phyloP scores from a whole-genome alignment of 1,140 invertebrate genomes.

The Drosophila ercepeae region DNA sequence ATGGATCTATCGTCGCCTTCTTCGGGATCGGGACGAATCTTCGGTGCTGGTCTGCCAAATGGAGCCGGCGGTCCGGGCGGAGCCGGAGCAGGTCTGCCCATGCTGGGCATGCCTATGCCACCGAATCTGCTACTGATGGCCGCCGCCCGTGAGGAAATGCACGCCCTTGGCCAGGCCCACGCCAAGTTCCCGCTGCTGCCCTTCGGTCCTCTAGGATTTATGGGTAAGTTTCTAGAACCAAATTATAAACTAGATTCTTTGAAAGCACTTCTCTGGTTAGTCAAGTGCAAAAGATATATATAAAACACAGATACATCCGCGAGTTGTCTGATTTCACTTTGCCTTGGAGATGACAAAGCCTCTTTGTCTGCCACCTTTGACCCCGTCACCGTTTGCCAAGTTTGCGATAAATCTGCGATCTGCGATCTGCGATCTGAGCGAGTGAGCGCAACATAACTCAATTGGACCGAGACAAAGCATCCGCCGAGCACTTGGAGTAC shows the following conservation, averaged over 20 bases:
- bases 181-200: slow-evolving; percentile 87
- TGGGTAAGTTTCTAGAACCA: slow-evolving; percentile 65
- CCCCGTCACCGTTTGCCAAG: slow-evolving; percentile 51
- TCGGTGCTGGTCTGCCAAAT: slow-evolving; percentile 36
- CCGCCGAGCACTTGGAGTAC: slow-evolving; percentile 5
- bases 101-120: slow-evolving; percentile 72
- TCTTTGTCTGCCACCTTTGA: slow-evolving; percentile 83
- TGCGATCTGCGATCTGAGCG: neutral
- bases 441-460: slow-evolving; percentile 75
- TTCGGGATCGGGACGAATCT: slow-evolving; percentile 48
- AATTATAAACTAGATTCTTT: neutral
- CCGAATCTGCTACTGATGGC: slow-evolving; percentile 79
- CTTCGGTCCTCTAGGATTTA: slow-evolving; percentile 92
- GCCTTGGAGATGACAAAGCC: slow-evolving; percentile 71
- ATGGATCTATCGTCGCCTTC: slow-evolving; percentile 75
- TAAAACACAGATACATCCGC: neutral
- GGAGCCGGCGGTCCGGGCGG: slow-evolving; percentile 24
- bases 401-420: slow-evolving; percentile 60
- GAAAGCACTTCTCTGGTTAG: neutral
- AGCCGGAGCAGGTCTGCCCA: slow-evolving; percentile 31
- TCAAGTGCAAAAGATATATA: slow-evolving; percentile 6
- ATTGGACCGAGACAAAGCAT: slow-evolving; percentile 81
- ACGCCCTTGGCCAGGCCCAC: slow-evolving; percentile 64
- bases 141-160: slow-evolving; percentile 77
- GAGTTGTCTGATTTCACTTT: neutral